Percentiles rank a stretch among this genome's conserved stretches.
Evolutionary conservation across 2,888 invertebrate genomes (phyloP).

Genomic region (Cyaniris semiargus): DNA sequence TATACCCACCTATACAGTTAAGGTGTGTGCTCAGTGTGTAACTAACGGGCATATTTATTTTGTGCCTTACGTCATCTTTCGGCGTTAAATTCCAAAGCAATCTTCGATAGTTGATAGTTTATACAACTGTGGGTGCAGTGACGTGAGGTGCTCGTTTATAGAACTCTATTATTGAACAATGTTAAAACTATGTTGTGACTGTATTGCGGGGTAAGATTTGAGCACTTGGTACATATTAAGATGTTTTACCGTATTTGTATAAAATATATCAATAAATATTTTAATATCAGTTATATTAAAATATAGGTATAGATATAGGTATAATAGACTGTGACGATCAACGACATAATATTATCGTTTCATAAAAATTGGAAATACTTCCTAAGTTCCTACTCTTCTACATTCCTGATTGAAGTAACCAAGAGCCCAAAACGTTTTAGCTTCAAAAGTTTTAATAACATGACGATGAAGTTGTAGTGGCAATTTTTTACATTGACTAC

Average conservation of each 20-base stretch:
- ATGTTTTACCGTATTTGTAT: neutral
- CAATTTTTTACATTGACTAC: neutral
- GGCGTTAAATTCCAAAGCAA: slow-evolving; percentile 44
- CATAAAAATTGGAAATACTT: neutral
- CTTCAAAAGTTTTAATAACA: neutral
- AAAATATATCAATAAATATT: neutral
- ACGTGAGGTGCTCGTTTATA: slow-evolving; percentile 48
- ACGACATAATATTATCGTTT: neutral
- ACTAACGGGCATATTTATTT: slow-evolving; percentile 56
- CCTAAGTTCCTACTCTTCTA: neutral
- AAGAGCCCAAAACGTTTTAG: neutral
- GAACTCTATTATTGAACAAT: slow-evolving; percentile 53
- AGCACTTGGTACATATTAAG: neutral
- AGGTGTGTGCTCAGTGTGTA: slow-evolving; percentile 52
- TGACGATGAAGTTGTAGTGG: neutral
- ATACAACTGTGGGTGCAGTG: slow-evolving; percentile 33
- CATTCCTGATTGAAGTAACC: neutral
- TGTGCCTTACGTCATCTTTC: slow-evolving; percentile 68
- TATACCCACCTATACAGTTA: slow-evolving; percentile 33
- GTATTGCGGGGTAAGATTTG: slow-evolving; percentile 64
- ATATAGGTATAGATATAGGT: too few relatives aligned
- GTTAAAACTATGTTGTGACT: slow-evolving; percentile 73
- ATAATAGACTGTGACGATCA: too few relatives aligned
- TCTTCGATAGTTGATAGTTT: slow-evolving; percentile 46
- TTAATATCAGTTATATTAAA: too few relatives aligned